A percentile compares a stretch with the other conserved stretches of the same genome.
Evolutionary conservation across 2,888 invertebrate species (phyloP).

Genomic region (Eurytoma adleriae): DNA sequence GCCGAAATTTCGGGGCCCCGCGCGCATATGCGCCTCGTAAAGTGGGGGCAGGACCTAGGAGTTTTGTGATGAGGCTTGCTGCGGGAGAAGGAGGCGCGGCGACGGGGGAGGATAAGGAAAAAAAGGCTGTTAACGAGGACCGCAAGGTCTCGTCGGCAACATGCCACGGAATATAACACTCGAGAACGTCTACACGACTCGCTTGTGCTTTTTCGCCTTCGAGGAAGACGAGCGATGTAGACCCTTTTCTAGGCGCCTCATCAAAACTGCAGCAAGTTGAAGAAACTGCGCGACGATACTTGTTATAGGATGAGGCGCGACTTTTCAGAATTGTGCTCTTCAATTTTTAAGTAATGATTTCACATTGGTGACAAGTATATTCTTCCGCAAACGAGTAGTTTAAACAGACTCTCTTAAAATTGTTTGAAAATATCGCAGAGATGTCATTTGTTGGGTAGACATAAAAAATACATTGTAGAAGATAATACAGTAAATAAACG

Average conservation of each 20-base stretch:
- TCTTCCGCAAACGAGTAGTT: not conserved
- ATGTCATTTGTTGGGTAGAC: not conserved
- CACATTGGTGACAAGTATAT: not conserved
- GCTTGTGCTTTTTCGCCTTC: not conserved
- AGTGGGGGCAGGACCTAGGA: not conserved
- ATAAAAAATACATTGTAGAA: not conserved
- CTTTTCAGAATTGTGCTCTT: not conserved
- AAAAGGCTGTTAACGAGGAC: constrained; percentile 49
- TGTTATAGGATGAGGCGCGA: not conserved
- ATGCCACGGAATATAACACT: constrained; percentile 16
- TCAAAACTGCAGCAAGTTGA: not conserved
- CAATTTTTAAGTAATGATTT: not conserved
- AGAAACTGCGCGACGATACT: not conserved
- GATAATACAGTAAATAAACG: not conserved
- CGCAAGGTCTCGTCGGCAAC: constrained; percentile 31
- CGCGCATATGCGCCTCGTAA: constrained; percentile 27
- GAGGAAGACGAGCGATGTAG: not conserved
- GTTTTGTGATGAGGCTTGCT: not conserved
- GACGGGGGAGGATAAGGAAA: not conserved
- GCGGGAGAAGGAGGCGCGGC: constrained; percentile 6
- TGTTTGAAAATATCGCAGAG: not conserved
- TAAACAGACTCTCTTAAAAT: not conserved
- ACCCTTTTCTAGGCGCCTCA: not conserved
- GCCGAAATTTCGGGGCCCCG: constrained; percentile 12
- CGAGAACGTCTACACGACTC: not conserved